phyloP scores from a whole-genome alignment of 1,140 invertebrate genomes.

The Drosophila oshimai region DNA sequence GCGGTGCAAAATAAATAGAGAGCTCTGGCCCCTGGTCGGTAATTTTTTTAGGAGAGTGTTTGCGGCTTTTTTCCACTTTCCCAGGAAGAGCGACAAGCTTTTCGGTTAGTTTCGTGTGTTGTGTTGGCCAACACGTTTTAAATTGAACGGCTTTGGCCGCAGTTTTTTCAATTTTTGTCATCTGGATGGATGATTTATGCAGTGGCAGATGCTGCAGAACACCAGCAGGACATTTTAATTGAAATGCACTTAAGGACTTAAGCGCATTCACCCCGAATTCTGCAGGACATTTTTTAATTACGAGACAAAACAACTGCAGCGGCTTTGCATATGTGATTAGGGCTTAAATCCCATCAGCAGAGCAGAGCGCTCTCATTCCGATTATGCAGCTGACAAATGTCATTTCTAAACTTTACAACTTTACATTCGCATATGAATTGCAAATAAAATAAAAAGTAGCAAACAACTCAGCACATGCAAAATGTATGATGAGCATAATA shows the following conservation, averaged over 20 bases:
- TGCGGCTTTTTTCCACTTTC: constrained; percentile 2
- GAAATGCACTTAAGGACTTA: constrained; percentile 75
- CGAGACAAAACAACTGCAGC: background rate
- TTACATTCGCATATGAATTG: too few relatives aligned
- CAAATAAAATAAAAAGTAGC: constrained; percentile 24
- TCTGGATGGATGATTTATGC: constrained; percentile 59
- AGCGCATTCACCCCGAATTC: background rate
- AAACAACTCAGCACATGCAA: constrained; percentile 53
- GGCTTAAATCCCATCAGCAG: constrained; percentile 15
- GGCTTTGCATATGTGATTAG: constrained; percentile 26
- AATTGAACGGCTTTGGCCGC: constrained; percentile 65
- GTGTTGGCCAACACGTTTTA: constrained; percentile 61
- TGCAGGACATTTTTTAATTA: constrained; percentile 33
- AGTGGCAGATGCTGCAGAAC: constrained; percentile 15
- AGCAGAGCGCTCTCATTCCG: constrained; percentile 13
- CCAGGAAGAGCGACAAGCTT: background rate
- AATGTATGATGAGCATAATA: constrained; percentile 54
- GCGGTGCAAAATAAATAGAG: constrained; percentile 32
- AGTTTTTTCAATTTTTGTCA: constrained; percentile 22
- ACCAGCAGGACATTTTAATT: constrained; percentile 54
- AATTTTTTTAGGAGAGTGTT: constrained; percentile 1
- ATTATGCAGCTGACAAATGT: constrained; percentile 66
- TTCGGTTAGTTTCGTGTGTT: constrained; percentile 35
- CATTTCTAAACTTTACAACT: constrained; percentile 64
- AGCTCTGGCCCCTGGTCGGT: constrained; percentile 3